Percentiles rank a stretch among this genome's conserved stretches.
phyloP scores from a whole-genome alignment of 2,797 vertebrate species.

The Lagorchestes hirsutus region DNA sequence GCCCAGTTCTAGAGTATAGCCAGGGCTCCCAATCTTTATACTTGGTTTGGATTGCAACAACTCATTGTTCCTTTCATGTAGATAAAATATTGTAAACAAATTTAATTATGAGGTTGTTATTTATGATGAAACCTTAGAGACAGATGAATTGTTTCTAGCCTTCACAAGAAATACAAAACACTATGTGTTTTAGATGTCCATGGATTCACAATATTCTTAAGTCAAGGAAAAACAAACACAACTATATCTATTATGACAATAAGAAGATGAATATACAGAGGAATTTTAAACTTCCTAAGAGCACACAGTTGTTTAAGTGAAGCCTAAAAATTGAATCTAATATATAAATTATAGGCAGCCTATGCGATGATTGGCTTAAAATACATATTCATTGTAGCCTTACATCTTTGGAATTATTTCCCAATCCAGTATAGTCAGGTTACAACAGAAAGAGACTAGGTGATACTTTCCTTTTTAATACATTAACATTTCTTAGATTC shows the following conservation, averaged over 20 bases:
- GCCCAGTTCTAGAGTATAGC: neutral
- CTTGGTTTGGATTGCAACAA: neutral
- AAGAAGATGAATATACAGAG: neutral
- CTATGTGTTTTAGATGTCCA: constrained; percentile 3
- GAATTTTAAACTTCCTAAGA: neutral
- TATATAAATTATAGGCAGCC: neutral
- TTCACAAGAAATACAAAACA: constrained; percentile 31
- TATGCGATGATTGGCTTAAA: neutral
- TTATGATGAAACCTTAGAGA: neutral
- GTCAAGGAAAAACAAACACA: neutral
- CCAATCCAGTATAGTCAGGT: neutral
- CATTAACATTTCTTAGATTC: neutral
- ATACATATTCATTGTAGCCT: neutral
- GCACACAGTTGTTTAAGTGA: neutral
- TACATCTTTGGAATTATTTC: neutral
- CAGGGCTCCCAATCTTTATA: neutral
- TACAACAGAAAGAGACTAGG: neutral
- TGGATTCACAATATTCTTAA: constrained; percentile 13
- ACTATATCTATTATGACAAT: neutral
- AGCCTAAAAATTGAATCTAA: neutral
- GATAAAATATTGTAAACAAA: neutral
- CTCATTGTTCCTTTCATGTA: neutral
- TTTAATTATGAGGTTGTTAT: neutral
- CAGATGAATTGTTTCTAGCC: neutral
- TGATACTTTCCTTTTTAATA: neutral